phyloP scores from a whole-genome alignment of 2,113 vertebrate genomes.

The Oncorhynchus kisutch region DNA sequence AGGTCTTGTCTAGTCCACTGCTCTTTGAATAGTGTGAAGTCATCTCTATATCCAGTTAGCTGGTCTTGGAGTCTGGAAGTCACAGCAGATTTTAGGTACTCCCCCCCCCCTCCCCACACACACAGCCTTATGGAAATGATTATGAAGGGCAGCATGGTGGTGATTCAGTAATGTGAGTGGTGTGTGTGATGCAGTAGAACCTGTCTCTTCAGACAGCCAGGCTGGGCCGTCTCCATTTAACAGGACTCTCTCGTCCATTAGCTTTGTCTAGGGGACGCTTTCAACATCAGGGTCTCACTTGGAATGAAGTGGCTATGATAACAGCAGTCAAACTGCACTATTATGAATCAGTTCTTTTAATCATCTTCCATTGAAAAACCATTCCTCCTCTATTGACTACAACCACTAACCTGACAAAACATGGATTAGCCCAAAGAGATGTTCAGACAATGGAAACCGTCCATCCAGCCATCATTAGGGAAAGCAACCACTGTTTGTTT shows the following conservation, averaged over 20 bases:
- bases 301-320: conserved; percentile 68
- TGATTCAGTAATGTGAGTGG: conserved; percentile 46
- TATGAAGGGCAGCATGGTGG: conserved; percentile 8
- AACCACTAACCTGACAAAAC: conserved; percentile 59
- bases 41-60: no score
- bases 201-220: conserved; percentile 26
- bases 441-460: conserved; percentile 62
- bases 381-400: conserved; percentile 45
- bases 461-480: conserved; percentile 63
- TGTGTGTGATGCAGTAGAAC: conserved; percentile 42
- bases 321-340: conserved; percentile 62
- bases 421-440: conserved; percentile 69
- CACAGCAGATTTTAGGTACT: not conserved
- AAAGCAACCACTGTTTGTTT: conserved; percentile 73
- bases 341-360: conserved; percentile 67
- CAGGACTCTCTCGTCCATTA: conserved; percentile 52
- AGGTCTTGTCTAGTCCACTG: no score
- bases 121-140: conserved; percentile 22
- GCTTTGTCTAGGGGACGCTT: conserved; percentile 61
- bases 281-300: conserved; percentile 73
- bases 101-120: not conserved
- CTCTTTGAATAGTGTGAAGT: no score
- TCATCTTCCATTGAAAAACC: conserved; percentile 48
- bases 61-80: no score
- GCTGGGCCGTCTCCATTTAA: conserved; percentile 48